These are phyloP conservation scores for Cephonodes hylas DNA, from an alignment of 2,888 invertebrate genomes.

Conservation along the genomic window DNA sequence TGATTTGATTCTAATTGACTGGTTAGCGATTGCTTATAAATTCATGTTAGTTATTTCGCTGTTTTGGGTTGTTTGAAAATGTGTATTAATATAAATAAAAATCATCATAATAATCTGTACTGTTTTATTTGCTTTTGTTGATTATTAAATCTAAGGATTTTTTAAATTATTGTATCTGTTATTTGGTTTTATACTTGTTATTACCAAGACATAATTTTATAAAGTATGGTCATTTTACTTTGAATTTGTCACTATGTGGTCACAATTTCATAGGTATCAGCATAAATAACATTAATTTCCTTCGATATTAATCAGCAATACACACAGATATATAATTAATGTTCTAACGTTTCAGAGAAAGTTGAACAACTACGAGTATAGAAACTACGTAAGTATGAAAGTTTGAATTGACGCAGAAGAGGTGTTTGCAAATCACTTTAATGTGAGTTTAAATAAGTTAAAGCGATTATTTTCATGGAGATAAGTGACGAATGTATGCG, in stretches of 20 bases:
- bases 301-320: background rate
- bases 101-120: no score
- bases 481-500: constrained; percentile 29
- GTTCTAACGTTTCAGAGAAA: constrained; percentile 72
- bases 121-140: no score
- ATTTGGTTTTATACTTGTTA: no score
- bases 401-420: constrained; percentile 63
- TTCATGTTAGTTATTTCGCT: no score
- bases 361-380: constrained; percentile 72
- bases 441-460: constrained; percentile 69
- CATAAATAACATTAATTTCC: background rate
- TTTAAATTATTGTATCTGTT: no score
- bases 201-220: no score
- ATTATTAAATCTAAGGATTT: no score
- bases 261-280: background rate
- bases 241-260: background rate
- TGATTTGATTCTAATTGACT: background rate
- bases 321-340: constrained; percentile 70
- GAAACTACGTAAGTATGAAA: constrained; percentile 74
- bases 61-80: no score
- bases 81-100: no score
- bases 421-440: constrained; percentile 66
- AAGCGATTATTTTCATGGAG: constrained; percentile 48
- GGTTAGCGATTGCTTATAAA: background rate
- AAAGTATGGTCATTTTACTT: no score